Conservation (phyloP, 2,113 vertebrate genomes). For the Cyprichromis sp. region DNA sequence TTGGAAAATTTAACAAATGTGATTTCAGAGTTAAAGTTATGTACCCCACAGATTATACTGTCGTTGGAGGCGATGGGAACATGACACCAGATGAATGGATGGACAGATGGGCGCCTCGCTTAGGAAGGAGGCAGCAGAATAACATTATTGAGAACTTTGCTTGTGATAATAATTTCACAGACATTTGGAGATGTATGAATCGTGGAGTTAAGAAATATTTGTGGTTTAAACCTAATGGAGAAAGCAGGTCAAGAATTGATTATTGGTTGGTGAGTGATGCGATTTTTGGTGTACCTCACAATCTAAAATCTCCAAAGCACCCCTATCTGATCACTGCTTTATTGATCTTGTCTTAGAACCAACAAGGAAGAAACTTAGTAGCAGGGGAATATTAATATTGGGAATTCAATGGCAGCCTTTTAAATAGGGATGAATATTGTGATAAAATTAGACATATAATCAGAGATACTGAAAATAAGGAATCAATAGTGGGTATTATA, state of each 20-base stretch:
- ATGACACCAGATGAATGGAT: neutral
- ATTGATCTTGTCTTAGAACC: neutral
- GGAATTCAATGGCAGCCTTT: neutral
- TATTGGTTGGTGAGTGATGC: neutral
- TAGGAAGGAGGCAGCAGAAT: neutral
- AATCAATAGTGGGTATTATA: neutral
- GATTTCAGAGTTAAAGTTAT: neutral
- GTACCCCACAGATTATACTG: neutral
- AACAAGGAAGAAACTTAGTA: neutral
- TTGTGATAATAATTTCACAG: neutral
- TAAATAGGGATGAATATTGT: neutral
- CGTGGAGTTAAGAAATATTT: neutral
- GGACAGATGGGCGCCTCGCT: neutral
- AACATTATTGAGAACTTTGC: neutral
- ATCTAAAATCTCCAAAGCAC: neutral
- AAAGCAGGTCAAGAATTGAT: neutral
- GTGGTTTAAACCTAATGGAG: rapidly evolving
- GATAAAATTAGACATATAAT: neutral
- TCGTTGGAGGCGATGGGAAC: neutral
- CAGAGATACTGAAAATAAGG: neutral
- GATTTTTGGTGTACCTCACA: neutral
- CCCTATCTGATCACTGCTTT: neutral
- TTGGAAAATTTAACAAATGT: neutral
- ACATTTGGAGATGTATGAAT: neutral
- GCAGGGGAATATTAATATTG: neutral